A percentile compares a stretch with the other conserved stretches of the same genome.
Evolutionary conservation across 2,797 vertebrate genomes (phyloP).

Genomic region (Gobio occitaniae): DNA sequence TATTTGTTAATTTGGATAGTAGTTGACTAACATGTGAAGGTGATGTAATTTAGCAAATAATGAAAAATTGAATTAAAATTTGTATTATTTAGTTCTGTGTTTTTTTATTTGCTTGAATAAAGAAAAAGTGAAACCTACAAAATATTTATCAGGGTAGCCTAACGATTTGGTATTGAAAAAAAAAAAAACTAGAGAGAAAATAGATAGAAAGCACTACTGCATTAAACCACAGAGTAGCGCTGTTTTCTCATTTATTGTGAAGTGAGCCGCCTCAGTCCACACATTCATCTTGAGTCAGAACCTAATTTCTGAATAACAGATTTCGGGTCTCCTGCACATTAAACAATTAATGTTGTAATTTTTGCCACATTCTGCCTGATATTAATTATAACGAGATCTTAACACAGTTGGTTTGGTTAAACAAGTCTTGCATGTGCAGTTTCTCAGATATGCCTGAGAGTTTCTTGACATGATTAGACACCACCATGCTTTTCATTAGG

Average conservation of each 20-base stretch:
- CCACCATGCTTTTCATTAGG: conserved; percentile 1
- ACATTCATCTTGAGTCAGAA: neutral
- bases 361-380: neutral
- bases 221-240: conserved; percentile 6
- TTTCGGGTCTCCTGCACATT: neutral
- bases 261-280: neutral
- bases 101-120: neutral
- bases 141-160: neutral
- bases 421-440: neutral
- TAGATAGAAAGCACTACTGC: neutral
- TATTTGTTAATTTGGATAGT: neutral
- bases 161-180: neutral
- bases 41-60: neutral
- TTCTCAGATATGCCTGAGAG: neutral
- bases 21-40: neutral
- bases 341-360: neutral
- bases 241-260: conserved; percentile 15
- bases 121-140: neutral
- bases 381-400: neutral
- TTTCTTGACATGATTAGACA: neutral
- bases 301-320: neutral
- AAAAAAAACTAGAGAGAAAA: neutral
- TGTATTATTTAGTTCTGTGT: neutral
- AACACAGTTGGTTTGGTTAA: neutral
- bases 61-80: neutral